These are phyloP conservation scores for Petrolisthes cinctipes DNA, from an alignment of 2,888 invertebrate species.

Conservation along the genomic window DNA sequence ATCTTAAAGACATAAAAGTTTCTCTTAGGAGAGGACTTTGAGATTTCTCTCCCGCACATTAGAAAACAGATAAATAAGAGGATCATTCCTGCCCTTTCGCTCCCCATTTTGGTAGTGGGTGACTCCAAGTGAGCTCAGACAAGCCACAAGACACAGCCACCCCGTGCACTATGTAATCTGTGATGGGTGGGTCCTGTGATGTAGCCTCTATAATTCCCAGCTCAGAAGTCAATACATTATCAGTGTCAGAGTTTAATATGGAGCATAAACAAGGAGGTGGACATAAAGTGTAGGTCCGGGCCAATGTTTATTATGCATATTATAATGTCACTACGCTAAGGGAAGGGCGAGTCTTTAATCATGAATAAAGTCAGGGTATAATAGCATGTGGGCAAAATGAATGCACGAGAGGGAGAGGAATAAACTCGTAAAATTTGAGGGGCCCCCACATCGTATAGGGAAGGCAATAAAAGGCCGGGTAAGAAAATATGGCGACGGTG, in stretches of 20 bases:
- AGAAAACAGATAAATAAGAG: no score
- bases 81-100: no score
- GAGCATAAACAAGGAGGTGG: conserved; percentile 2
- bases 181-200: conserved; percentile 19
- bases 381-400: background rate
- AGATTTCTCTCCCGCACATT: no score
- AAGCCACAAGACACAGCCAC: background rate
- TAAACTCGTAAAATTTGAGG: background rate
- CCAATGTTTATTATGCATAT: conserved; percentile 5
- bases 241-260: conserved; percentile 4
- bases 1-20: no score
- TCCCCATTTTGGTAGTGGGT: no score
- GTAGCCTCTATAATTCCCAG: conserved; percentile 20
- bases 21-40: no score
- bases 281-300: background rate
- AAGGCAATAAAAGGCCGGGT: background rate
- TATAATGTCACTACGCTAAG: background rate
- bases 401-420: background rate
- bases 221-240: conserved; percentile 26
- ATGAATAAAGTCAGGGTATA: background rate
- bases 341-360: background rate
- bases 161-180: conserved; percentile 17
- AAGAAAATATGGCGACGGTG: background rate
- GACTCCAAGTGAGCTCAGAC: background rate
- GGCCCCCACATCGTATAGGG: background rate